Evolutionary conservation across 2,797 vertebrate species (phyloP), one percentile per base, ranked within the genome.

Genomic region (Pachyuromys duprasi): DNA sequence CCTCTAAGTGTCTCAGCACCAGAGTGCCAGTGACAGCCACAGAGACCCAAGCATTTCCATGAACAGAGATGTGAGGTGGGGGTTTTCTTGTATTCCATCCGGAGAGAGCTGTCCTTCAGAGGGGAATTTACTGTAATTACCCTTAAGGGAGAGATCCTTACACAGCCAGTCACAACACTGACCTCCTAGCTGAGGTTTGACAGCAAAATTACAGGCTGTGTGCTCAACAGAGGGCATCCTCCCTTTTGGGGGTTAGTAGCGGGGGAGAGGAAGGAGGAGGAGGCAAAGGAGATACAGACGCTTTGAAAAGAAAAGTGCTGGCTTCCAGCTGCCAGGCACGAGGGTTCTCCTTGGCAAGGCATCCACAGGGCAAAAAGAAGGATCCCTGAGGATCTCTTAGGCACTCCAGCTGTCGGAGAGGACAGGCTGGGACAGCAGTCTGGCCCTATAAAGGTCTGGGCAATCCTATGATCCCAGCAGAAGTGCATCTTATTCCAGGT

Each of bases 121-220:
- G 60, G 97, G 98, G 98, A 98, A 98, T 98, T 98, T 91, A 97
- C 98, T 97, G 98, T 99, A 98, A 99, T 99, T 99, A 98, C 98
- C 98, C 98, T 98, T 98, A 98, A 98, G 98, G 98, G 98, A 98
- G 97, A 96, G 97, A 98, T 98, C 98, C 98, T 98, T 97, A 98
- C 98, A 98, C 98, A 98, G 98, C 98, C 98, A 99, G 99, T 99
- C 99, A 99, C 98, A 99, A 99, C 98, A 99, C 98, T 98, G 98
- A 98, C 99, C 99, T 81, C 96, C 98, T 97, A 98, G 97, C 98
- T 98, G 97, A 98, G 96, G 97, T 96, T 98, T 99, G 98, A 98
- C 98, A 98, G 98, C 97, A 96, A 98, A 98, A 99, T 98, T 98
- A 97, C 97, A 98, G 98, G 97, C 98, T 98, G 98, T 98, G 98